Percentiles rank a stretch among this genome's conserved stretches.
phyloP scores from a whole-genome alignment of 2,888 invertebrate species.

The Cartodere bifasciata region DNA sequence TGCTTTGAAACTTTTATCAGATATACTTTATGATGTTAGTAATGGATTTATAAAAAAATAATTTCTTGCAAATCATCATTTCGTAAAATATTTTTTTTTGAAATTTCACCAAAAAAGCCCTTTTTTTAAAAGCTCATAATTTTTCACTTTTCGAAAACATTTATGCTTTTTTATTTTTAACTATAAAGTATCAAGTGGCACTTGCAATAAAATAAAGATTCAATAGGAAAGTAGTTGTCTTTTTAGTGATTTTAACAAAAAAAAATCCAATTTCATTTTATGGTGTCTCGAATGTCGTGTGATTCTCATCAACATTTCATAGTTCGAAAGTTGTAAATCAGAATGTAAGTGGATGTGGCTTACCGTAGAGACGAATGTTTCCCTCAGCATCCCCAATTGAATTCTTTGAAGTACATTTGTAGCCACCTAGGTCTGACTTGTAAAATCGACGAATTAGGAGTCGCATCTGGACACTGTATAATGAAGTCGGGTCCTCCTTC shows the following conservation, averaged over 20 bases:
- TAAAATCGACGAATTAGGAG: constrained; percentile 64
- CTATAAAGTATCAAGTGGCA: no score
- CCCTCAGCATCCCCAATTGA: constrained; percentile 86
- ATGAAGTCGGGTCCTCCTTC: constrained; percentile 65
- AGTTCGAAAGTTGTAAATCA: constrained; percentile 34
- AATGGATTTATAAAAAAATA: no score
- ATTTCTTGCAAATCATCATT: no score
- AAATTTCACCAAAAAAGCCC: no score
- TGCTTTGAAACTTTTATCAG: no score
- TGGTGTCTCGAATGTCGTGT: constrained; percentile 34
- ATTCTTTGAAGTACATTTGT: constrained; percentile 87
- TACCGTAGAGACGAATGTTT: constrained; percentile 78
- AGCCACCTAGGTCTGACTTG: constrained; percentile 68
- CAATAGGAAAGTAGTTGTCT: background rate
- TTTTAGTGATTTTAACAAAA: constrained; percentile 21
- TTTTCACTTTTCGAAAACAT: constrained; percentile 23
- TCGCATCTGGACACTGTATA: constrained; percentile 77
- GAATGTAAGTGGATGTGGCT: constrained; percentile 33
- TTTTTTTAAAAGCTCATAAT: constrained; percentile 25
- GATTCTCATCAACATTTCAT: constrained; percentile 38
- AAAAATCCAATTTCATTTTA: constrained; percentile 35
- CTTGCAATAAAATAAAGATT: no score
- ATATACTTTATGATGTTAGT: no score
- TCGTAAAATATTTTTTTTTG: no score
- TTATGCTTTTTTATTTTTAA: constrained; percentile 15